Evolutionary conservation across 2,888 invertebrate genomes (phyloP).

Genomic region (Magallana nippona): DNA sequence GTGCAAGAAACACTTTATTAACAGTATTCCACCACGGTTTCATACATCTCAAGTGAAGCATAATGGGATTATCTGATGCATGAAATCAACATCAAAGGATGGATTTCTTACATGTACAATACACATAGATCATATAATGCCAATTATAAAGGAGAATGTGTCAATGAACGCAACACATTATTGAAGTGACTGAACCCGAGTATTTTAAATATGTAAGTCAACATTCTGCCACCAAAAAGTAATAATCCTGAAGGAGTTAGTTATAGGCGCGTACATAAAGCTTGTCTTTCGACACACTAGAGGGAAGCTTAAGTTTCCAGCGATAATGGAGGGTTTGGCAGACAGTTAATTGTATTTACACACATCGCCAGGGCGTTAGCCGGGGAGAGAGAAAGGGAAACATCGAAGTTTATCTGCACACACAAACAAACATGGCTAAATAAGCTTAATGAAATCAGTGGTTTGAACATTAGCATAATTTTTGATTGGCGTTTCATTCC

Average conservation of each 20-base stretch:
- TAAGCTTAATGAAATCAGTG: neutral
- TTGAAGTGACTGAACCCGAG: too few relatives aligned
- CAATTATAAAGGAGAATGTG: too few relatives aligned
- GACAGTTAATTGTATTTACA: conserved; percentile 1
- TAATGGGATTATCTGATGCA: neutral
- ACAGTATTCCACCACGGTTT: too few relatives aligned
- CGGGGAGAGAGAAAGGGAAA: neutral
- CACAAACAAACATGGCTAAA: neutral
- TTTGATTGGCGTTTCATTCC: too few relatives aligned
- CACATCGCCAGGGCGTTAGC: neutral
- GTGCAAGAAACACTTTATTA: too few relatives aligned
- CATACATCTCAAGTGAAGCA: neutral
- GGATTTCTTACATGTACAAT: neutral
- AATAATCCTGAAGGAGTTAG: too few relatives aligned
- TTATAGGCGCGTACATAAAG: too few relatives aligned
- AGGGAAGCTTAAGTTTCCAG: neutral
- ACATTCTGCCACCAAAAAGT: too few relatives aligned
- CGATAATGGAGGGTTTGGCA: neutral
- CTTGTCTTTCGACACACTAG: too few relatives aligned
- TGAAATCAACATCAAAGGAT: conserved; percentile 18
- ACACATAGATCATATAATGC: too few relatives aligned
- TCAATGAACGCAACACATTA: too few relatives aligned
- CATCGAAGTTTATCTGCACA: neutral
- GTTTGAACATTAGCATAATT: neutral
- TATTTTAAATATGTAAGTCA: too few relatives aligned